Percentiles rank a stretch among this genome's conserved stretches.
Conservation (phyloP, 2,113 vertebrate species). For the Meleagris gallopavo region DNA sequence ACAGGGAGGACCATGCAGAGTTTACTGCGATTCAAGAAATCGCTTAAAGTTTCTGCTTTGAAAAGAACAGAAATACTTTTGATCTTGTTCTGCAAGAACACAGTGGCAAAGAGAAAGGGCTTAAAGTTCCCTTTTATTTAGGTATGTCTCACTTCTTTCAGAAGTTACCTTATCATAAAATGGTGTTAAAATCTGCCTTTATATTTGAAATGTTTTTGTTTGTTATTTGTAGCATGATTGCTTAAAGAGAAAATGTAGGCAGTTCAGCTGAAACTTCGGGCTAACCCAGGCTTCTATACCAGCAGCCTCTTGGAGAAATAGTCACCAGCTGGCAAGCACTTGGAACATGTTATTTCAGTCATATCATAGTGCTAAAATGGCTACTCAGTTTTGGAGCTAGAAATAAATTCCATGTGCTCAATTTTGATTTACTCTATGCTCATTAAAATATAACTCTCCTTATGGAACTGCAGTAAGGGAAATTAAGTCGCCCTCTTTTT, state of each 20-base stretch:
- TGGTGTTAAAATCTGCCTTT: neutral
- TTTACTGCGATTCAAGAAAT: neutral
- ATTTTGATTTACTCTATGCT: neutral
- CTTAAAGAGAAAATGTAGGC: neutral
- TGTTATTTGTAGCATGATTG: neutral
- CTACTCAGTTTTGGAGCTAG: neutral
- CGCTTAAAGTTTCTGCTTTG: neutral
- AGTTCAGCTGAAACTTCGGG: neutral
- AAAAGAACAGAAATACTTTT: neutral
- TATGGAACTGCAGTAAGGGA: neutral
- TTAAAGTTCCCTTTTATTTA: neutral
- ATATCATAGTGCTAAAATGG: neutral
- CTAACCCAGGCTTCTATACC: neutral
- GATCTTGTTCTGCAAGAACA: neutral
- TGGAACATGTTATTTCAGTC: neutral
- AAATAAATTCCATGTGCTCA: neutral
- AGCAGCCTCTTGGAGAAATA: neutral
- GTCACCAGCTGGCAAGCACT: neutral
- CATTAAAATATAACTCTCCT: neutral
- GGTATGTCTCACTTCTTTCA: neutral
- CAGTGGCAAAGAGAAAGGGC: neutral
- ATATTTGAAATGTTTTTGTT: neutral
- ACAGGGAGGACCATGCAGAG: neutral
- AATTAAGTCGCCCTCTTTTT: neutral
- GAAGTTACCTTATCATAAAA: neutral